A percentile compares a stretch with the other conserved stretches of the same genome.
Evolutionary conservation across 1,140 invertebrate species (phyloP).

Genomic region (Heliconius nattereri): DNA sequence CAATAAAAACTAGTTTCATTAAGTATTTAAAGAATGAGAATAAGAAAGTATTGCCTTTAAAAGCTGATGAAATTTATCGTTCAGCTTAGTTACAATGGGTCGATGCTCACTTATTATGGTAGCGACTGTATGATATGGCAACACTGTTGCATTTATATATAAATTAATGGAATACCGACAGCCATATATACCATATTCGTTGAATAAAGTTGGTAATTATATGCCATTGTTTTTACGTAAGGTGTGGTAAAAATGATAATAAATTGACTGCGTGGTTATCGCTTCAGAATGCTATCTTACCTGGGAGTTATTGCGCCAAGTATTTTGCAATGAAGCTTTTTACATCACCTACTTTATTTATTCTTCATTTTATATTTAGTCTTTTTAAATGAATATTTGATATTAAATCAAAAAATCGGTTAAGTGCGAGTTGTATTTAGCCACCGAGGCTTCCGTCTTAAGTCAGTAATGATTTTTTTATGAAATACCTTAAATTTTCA

Average conservation of each 20-base stretch:
- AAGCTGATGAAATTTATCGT: constrained; percentile 44
- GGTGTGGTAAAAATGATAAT: constrained; percentile 45
- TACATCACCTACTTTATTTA: neutral
- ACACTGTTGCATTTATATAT: constrained; percentile 56
- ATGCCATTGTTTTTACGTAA: constrained; percentile 46
- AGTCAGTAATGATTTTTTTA: too few relatives aligned
- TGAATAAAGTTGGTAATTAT: constrained; percentile 51
- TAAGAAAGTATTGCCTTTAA: constrained; percentile 46
- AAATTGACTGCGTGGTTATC: constrained; percentile 19
- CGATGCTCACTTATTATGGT: constrained; percentile 43
- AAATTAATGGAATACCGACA: constrained; percentile 62
- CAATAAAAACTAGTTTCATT: constrained; percentile 37
- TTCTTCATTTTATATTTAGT: neutral
- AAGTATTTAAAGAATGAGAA: constrained; percentile 46
- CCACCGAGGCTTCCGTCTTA: too few relatives aligned
- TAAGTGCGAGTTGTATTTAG: too few relatives aligned
- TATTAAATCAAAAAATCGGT: neutral
- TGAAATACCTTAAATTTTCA: too few relatives aligned
- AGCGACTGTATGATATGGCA: constrained; percentile 41
- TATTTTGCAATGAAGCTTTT: neutral
- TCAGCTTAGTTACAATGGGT: constrained; percentile 47
- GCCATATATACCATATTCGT: constrained; percentile 50
- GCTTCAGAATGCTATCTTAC: constrained; percentile 13
- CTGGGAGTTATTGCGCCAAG: neutral
- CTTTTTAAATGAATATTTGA: neutral